Percentiles rank a stretch among this genome's conserved stretches.
phyloP scores from a whole-genome alignment of 2,797 vertebrate species.

The Girardinus metallicus region DNA sequence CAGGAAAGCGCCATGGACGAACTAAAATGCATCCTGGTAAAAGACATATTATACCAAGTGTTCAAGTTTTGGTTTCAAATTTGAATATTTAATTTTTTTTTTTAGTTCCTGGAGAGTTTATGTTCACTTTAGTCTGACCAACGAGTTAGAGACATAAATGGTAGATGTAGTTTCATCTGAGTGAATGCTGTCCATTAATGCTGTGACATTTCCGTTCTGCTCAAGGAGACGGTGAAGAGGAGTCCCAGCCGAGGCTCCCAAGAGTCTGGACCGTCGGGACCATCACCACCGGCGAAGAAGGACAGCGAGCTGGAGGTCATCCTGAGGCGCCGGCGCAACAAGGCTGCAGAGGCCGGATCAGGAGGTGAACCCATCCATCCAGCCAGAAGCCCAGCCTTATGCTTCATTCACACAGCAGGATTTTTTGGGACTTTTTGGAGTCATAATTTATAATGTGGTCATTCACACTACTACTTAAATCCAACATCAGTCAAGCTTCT shows the following conservation, averaged over 20 bases:
- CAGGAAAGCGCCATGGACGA: constrained; percentile 87
- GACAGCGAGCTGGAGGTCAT: constrained; percentile 86
- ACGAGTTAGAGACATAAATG: not conserved
- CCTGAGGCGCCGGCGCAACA: constrained; percentile 83
- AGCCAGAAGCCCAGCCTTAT: not conserved
- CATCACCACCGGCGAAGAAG: constrained; percentile 70
- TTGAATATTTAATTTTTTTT: not conserved
- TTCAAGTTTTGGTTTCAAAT: not conserved
- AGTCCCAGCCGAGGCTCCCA: constrained; percentile 84
- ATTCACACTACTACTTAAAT: too few species aligned
- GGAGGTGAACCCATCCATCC: constrained; percentile 61
- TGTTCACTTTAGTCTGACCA: not conserved
- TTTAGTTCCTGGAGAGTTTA: not conserved
- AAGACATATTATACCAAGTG: not conserved
- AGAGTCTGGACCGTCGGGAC: constrained; percentile 67
- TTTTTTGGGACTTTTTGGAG: too few species aligned
- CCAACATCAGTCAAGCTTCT: too few species aligned
- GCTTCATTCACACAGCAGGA: not conserved
- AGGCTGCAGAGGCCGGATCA: constrained; percentile 76
- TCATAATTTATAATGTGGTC: too few species aligned
- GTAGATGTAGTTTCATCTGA: not conserved
- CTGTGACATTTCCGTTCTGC: constrained; percentile 4
- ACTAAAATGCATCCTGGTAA: constrained; percentile 86
- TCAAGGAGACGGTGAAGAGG: constrained; percentile 83
- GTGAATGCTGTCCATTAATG: not conserved